Evolutionary conservation across 35 echinoderm and acorn worm species (phyloP), one percentile per base, ranked within the genome.

Genomic region (Hemicentrotus pulcherrimus): DNA sequence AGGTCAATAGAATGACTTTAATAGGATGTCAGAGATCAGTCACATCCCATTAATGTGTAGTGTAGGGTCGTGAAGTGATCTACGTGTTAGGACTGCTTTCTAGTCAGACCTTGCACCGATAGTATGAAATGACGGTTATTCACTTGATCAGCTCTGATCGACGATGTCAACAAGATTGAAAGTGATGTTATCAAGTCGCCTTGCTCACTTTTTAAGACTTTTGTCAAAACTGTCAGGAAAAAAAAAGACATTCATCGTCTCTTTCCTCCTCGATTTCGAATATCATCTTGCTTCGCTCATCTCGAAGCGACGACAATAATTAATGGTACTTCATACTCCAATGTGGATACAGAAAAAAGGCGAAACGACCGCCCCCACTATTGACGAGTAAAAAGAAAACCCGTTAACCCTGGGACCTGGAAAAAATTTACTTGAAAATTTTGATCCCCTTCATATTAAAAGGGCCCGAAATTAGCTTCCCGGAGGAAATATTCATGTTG

Each of bases 121-220:
- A 78, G 65, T 78, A 78, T 28, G 65, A 78, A 78, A 78, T 55
- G 65, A 28, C 65, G 65, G 65, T 22, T 78, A 78, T 78, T 78
- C 65, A 28, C 19, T 78, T 78, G 65, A 78, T 78, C 18, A 78
- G 19, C 28, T n/a, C 65, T 78, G 65, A 78, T 78, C 65, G 19
- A 78, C 65, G 65, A 78, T n/a, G 65, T 78, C 65, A 78, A n/a
- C 65, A 78, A 78, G 65, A 78, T 78, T 78, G 65, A 78, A 78
- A 78, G 65, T 78, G 65, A 78, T 78, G 19, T 78, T n/a, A 78
- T 78, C 65, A 78, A 78, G 24, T n/a, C 19, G 28, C 65, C 65
- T 78, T 78, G 65, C 65, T 78, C 19, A 78, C 65, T 78, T 78
- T 22, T 78, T 78, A 4, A 78, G 65, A 78, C 65, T 78, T 70